Conservation (phyloP, 2,113 vertebrate genomes). For the Planiliza haematocheilus region DNA sequence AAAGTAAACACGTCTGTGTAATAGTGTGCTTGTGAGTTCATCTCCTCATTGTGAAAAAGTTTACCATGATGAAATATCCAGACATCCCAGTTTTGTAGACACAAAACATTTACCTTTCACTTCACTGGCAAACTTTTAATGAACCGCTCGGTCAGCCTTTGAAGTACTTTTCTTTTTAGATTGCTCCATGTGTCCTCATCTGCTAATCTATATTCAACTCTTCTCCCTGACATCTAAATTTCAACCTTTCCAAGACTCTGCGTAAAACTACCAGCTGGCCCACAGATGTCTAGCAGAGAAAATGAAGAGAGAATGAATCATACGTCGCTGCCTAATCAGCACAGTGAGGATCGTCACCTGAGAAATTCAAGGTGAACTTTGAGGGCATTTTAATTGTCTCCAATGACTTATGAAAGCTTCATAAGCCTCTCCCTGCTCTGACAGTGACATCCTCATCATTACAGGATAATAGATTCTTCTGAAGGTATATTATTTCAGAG, state of each 20-base stretch:
- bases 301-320: slow-evolving; percentile 45
- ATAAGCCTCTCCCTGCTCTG: slow-evolving; percentile 4
- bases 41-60: neutral
- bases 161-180: slow-evolving; percentile 21
- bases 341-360: neutral
- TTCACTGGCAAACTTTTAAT: slow-evolving; percentile 34
- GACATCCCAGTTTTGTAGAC: neutral
- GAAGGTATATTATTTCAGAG: slow-evolving; percentile 36
- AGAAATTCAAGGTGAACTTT: slow-evolving; percentile 48
- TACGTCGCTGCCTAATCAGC: slow-evolving; percentile 21
- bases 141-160: neutral
- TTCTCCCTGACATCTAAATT: slow-evolving; percentile 46
- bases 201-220: slow-evolving; percentile 48
- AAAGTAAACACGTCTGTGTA: neutral
- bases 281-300: slow-evolving; percentile 22
- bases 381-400: slow-evolving; percentile 33
- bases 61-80: slow-evolving; percentile 12
- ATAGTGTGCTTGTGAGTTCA: no score
- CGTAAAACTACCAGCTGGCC: slow-evolving; percentile 32
- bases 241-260: slow-evolving; percentile 41
- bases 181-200: slow-evolving; percentile 21
- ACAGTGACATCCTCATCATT: slow-evolving; percentile 36
- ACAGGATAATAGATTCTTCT: slow-evolving; percentile 49
- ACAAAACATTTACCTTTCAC: neutral
- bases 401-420: slow-evolving; percentile 30